Evolutionary conservation across 1,140 invertebrate genomes (phyloP).

Genomic region (Hormaphis cornu): DNA sequence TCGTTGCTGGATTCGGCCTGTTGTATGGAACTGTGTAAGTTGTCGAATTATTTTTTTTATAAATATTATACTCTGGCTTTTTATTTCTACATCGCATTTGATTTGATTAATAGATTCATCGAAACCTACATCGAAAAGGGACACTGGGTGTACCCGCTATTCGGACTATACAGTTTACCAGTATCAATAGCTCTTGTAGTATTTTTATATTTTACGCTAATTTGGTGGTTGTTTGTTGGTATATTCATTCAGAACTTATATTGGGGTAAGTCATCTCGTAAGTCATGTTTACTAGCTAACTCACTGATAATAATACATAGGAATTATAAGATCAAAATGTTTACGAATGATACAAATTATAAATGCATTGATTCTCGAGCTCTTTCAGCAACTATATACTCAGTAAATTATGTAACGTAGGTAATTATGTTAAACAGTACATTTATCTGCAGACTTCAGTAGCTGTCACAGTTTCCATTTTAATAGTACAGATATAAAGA

Average conservation of each 20-base stretch:
- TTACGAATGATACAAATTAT: too few relatives aligned
- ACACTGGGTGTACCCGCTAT: slow-evolving; percentile 27
- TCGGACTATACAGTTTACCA: not conserved
- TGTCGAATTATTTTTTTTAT: not conserved
- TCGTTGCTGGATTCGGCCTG: not conserved
- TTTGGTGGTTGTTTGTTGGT: not conserved
- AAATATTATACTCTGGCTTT: too few relatives aligned
- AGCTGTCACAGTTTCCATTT: too few relatives aligned
- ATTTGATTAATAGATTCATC: slow-evolving; percentile 18
- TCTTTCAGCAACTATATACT: too few relatives aligned
- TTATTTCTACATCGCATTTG: not conserved
- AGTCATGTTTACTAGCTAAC: too few relatives aligned
- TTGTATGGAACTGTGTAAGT: slow-evolving; percentile 28
- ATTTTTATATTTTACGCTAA: not conserved
- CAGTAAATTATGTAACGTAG: too few relatives aligned
- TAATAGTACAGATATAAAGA: too few relatives aligned
- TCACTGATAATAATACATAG: too few relatives aligned
- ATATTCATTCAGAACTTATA: slow-evolving; percentile 13
- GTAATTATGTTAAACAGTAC: too few relatives aligned
- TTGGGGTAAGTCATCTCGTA: slow-evolving; percentile 14
- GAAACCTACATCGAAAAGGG: slow-evolving; percentile 27
- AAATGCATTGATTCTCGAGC: too few relatives aligned
- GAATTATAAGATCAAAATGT: too few relatives aligned
- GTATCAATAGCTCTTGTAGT: not conserved
- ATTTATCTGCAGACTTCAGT: too few relatives aligned